These are phyloP conservation scores for Nymphalis io DNA, from an alignment of 1,140 invertebrate species.

Conservation along the genomic window DNA sequence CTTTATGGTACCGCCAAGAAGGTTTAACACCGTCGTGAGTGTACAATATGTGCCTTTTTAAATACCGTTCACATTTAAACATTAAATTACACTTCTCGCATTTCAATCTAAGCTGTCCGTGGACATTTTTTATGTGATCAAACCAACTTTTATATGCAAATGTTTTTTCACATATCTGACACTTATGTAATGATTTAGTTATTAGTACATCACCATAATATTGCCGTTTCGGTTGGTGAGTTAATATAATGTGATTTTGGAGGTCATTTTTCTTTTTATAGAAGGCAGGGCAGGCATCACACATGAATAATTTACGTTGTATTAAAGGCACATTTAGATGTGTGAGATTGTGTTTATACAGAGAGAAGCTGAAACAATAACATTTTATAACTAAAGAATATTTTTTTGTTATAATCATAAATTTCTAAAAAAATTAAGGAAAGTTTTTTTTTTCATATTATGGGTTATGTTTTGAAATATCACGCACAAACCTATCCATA, in stretches of 20 bases:
- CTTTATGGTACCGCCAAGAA: neutral
- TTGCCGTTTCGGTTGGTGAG: constrained; percentile 8
- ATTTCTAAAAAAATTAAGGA: too few species aligned
- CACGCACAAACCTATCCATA: constrained; percentile 19
- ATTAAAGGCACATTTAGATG: constrained; percentile 29
- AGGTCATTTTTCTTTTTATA: constrained; percentile 25
- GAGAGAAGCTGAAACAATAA: constrained; percentile 23
- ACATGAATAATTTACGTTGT: constrained; percentile 21
- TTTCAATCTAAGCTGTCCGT: constrained; percentile 7
- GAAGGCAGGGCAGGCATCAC: constrained; percentile 26
- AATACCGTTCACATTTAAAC: constrained; percentile 38
- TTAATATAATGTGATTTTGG: constrained; percentile 20
- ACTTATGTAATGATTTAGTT: constrained; percentile 26
- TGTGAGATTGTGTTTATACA: constrained; percentile 28
- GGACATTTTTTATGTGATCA: constrained; percentile 42
- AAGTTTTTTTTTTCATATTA: neutral
- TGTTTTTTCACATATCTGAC: constrained; percentile 43
- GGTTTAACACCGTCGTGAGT: constrained; percentile 28
- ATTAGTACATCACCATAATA: neutral
- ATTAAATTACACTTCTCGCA: constrained; percentile 31
- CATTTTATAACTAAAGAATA: neutral
- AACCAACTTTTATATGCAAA: constrained; percentile 42
- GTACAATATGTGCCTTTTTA: constrained; percentile 37
- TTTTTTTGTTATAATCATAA: constrained; percentile 1
- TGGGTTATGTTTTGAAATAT: neutral